Conservation (phyloP, 2,797 vertebrate genomes). For the Rhabdomys pumilio region DNA sequence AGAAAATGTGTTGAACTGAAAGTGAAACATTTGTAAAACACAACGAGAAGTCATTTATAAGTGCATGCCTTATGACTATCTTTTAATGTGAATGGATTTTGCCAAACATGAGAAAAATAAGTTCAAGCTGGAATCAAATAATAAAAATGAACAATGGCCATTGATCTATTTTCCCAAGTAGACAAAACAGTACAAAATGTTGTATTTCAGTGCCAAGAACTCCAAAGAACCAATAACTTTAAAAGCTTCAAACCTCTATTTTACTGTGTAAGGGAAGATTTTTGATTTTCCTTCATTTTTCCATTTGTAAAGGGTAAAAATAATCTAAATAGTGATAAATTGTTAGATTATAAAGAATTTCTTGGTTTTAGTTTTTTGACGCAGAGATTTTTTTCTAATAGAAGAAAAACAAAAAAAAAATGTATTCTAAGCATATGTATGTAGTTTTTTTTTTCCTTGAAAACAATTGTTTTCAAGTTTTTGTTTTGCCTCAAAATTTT, state of each 20-base stretch:
- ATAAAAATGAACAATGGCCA: constrained; percentile 58
- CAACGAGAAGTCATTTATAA: constrained; percentile 69
- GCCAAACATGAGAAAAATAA: constrained; percentile 37
- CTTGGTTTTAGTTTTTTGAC: constrained; percentile 82
- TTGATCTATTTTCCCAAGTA: constrained; percentile 58
- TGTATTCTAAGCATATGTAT: constrained; percentile 83
- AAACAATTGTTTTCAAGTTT: constrained; percentile 83
- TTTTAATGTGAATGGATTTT: constrained; percentile 65
- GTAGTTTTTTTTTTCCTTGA: constrained; percentile 81
- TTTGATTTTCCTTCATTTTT: constrained; percentile 69
- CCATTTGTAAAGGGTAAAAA: constrained; percentile 72
- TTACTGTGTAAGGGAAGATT: neutral
- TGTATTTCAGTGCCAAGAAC: constrained; percentile 7
- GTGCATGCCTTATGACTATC: neutral
- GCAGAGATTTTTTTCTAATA: constrained; percentile 81
- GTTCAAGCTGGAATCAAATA: constrained; percentile 67
- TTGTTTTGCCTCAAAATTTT: constrained; percentile 84
- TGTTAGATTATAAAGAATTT: constrained; percentile 79
- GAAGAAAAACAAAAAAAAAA: constrained; percentile 61
- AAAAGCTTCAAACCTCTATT: neutral
- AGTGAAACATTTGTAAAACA: constrained; percentile 67
- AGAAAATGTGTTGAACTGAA: constrained; percentile 47
- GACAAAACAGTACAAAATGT: constrained; percentile 1
- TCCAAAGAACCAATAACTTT: constrained; percentile 33
- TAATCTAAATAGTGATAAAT: constrained; percentile 84